A percentile compares a stretch with the other conserved stretches of the same genome.
Conservation (phyloP, 2,888 invertebrate species). For the Drosophila colorata region DNA sequence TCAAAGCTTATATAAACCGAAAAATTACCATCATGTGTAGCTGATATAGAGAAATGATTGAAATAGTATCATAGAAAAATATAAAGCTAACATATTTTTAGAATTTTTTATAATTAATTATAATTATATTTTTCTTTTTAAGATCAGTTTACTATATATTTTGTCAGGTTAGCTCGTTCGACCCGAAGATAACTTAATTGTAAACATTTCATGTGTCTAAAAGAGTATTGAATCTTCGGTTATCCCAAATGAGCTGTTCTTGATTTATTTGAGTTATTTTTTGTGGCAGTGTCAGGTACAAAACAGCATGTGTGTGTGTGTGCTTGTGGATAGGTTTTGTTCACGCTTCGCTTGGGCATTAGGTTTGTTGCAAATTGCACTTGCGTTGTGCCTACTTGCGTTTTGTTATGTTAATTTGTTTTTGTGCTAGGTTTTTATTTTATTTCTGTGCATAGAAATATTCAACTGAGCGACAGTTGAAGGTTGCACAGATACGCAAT, state of each 20-base stretch:
- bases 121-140: background rate
- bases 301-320: conserved; percentile 22
- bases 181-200: background rate
- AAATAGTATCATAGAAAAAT: too few relatives aligned
- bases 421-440: conserved; percentile 29
- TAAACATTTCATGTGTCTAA: background rate
- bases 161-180: too few relatives aligned
- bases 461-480: conserved; percentile 67
- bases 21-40: too few relatives aligned
- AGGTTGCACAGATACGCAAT: conserved; percentile 68
- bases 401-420: conserved; percentile 68
- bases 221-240: conserved; percentile 5
- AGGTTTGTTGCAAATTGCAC: conserved; percentile 76
- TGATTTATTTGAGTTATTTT: conserved; percentile 23
- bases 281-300: conserved; percentile 36
- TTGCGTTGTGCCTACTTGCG: conserved; percentile 55
- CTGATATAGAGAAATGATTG: too few relatives aligned
- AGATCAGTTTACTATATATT: background rate
- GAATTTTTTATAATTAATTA: too few relatives aligned
- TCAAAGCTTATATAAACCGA: too few relatives aligned
- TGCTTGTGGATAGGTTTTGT: conserved; percentile 41
- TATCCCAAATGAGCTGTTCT: background rate
- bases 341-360: conserved; percentile 53
- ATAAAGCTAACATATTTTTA: too few relatives aligned
- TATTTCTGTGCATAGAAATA: conserved; percentile 39